Evolutionary conservation across 2,797 vertebrate species (phyloP).

Genomic region (Acanthiza pusilla): DNA sequence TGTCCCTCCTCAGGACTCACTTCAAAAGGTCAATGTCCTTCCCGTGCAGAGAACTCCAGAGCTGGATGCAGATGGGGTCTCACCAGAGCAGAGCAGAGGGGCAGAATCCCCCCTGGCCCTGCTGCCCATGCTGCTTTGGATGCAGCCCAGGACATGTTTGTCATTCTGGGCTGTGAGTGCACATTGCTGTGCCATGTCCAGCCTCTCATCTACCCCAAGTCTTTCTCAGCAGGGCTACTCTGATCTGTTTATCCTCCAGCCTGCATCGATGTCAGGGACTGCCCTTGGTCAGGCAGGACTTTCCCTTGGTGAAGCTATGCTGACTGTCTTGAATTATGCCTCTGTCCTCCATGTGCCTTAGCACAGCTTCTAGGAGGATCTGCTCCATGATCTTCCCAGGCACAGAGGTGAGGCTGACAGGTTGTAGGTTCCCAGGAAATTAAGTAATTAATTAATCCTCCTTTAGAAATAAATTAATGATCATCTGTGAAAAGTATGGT

Average conservation of each 20-base stretch:
- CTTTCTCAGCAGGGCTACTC: no score
- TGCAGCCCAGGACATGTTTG: rapidly evolving
- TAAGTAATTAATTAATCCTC: background rate
- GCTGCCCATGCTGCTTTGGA: rapidly evolving
- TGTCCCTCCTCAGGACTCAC: rapidly evolving
- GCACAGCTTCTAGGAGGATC: no score
- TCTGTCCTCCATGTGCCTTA: no score
- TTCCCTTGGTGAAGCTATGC: no score
- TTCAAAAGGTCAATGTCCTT: background rate
- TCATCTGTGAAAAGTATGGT: background rate
- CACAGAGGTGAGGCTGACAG: background rate
- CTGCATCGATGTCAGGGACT: no score
- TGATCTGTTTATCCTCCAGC: no score
- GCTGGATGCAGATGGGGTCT: background rate
- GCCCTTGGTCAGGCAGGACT: no score
- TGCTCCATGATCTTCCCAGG: background rate
- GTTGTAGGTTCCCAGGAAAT: background rate
- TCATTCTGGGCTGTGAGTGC: background rate
- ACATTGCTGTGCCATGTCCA: no score
- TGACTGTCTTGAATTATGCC: no score
- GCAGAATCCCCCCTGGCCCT: background rate
- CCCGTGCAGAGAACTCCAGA: no score
- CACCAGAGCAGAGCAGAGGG: rapidly evolving
- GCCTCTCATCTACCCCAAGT: no score
- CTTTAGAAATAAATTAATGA: background rate